These are phyloP conservation scores for Himalopsyche tibetana DNA, from an alignment of 2,888 invertebrate species.

Conservation along the genomic window DNA sequence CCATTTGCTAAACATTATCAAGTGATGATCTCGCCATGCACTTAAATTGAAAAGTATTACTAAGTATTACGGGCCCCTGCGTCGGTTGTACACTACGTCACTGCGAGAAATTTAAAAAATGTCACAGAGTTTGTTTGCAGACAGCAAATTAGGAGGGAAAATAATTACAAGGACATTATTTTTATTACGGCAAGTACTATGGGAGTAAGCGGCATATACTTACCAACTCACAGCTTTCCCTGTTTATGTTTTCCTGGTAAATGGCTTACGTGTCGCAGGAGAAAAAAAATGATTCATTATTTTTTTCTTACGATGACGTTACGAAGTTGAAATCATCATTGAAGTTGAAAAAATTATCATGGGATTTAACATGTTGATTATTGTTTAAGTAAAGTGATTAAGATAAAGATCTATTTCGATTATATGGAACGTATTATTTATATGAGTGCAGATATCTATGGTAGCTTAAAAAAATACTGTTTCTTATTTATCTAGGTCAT, in stretches of 20 bases:
- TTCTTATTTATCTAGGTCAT: no score
- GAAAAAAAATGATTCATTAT: background rate
- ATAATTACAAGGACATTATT: constrained; percentile 1
- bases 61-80: no score
- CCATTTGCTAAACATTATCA: no score
- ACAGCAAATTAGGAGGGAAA: constrained; percentile 10
- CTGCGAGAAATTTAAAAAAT: constrained; percentile 6
- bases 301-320: background rate
- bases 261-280: background rate
- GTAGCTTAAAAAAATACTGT: no score
- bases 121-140: constrained; percentile 8
- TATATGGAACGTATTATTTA: no score
- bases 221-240: background rate
- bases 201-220: background rate
- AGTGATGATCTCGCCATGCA: no score
- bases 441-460: no score
- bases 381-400: no score
- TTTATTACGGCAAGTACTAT: background rate
- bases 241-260: background rate
- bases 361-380: background rate
- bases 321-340: background rate
- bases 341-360: no score
- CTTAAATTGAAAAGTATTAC: no score
- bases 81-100: background rate
- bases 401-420: no score